Evolutionary conservation across 37 sponge, comb jelly and placozoan species (phyloP).

Genomic region (Eunapius fragilis): DNA sequence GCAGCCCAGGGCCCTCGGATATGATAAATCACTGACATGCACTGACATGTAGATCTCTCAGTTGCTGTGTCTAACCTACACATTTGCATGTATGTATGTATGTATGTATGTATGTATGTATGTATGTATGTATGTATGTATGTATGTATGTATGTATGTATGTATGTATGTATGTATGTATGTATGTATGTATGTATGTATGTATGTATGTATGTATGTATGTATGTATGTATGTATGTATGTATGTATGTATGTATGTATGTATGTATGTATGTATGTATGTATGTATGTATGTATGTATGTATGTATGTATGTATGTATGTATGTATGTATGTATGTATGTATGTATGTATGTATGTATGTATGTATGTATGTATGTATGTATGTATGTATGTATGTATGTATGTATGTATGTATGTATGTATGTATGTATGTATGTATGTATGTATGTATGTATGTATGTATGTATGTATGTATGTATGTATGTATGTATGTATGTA

Average conservation of each 20-base stretch:
- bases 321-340: too few species aligned
- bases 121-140: background rate
- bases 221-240: background rate
- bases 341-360: too few species aligned
- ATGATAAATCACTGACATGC: too few species aligned
- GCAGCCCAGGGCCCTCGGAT: too few species aligned
- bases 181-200: slow-evolving; percentile 6
- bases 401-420: background rate
- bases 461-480: slow-evolving; percentile 1
- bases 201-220: background rate
- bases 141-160: background rate
- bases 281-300: too few species aligned
- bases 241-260: background rate
- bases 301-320: too few species aligned
- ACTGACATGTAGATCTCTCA: too few species aligned
- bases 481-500: slow-evolving; percentile 15
- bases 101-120: slow-evolving; percentile 8
- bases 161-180: background rate
- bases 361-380: too few species aligned
- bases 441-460: slow-evolving; percentile 14
- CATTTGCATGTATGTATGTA: background rate
- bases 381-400: too few species aligned
- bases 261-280: too few species aligned
- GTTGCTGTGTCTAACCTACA: too few species aligned
- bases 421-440: slow-evolving; percentile 2